Evolutionary conservation across 2,888 invertebrate species (phyloP).

Genomic region (Callyntrura guangdongensis): DNA sequence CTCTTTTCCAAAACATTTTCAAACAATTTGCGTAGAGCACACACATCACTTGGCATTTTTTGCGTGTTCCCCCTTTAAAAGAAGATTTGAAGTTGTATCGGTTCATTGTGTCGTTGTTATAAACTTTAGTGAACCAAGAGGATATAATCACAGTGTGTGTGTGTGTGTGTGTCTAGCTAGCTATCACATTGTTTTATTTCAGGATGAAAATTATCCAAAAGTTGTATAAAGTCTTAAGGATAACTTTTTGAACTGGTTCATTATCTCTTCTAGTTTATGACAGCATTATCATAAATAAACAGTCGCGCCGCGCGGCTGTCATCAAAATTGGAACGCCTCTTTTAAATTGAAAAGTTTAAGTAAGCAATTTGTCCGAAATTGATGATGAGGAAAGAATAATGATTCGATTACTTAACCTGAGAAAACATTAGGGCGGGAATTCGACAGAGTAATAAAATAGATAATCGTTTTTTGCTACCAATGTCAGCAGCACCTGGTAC

Average conservation of each 20-base stretch:
- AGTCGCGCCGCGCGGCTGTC: neutral
- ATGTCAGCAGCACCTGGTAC: neutral
- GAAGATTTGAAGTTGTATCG: neutral
- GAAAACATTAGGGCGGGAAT: too few relatives aligned
- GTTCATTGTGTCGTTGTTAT: neutral
- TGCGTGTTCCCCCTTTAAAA: neutral
- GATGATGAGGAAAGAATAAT: neutral
- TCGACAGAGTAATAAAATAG: too few relatives aligned
- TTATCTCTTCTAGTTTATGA: conserved; percentile 48
- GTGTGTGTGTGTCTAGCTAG: neutral
- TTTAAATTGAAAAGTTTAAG: neutral
- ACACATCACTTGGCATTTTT: neutral
- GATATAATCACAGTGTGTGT: neutral
- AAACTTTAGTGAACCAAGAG: neutral
- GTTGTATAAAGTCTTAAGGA: conserved; percentile 69
- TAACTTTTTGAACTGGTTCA: conserved; percentile 46
- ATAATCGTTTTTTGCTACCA: neutral
- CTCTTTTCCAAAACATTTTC: conserved; percentile 54
- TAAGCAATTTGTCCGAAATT: neutral
- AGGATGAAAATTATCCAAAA: conserved; percentile 21
- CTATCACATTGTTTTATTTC: conserved; percentile 21
- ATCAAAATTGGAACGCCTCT: neutral
- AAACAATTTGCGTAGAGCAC: conserved; percentile 45
- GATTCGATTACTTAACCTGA: neutral
- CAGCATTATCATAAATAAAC: conserved; percentile 7